These are phyloP conservation scores for Paramormyrops hopkinsi DNA, from an alignment of 2,797 vertebrate genomes.

Conservation along the genomic window DNA sequence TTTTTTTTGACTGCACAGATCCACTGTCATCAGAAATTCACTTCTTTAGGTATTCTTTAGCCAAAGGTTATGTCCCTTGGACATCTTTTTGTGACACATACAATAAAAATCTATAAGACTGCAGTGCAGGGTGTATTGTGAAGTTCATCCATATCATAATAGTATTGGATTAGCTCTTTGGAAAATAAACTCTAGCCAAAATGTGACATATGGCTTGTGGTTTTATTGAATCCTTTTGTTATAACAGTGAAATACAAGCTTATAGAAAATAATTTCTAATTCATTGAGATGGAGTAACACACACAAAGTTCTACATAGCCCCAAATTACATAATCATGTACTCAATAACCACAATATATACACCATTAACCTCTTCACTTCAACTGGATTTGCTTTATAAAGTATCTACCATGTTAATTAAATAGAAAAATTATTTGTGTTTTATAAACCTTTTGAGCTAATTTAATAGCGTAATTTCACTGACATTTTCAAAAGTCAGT, in stretches of 20 bases:
- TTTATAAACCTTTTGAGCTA: not conserved
- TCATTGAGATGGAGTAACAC: not conserved
- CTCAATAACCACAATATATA: not conserved
- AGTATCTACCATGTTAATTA: not conserved
- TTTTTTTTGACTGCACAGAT: not conserved
- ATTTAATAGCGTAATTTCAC: not conserved
- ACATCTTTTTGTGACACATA: not conserved
- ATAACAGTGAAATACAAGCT: not conserved
- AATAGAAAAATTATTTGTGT: not conserved
- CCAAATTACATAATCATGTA: not conserved
- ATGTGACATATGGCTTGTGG: not conserved
- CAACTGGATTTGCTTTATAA: not conserved
- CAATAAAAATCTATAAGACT: not conserved
- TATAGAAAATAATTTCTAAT: not conserved
- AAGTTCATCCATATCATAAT: not conserved
- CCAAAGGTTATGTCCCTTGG: not conserved
- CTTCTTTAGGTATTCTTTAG: not conserved
- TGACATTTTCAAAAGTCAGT: constrained; percentile 2
- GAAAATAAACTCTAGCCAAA: not conserved
- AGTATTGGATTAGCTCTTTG: not conserved
- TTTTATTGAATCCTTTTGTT: not conserved
- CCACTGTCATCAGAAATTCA: not conserved
- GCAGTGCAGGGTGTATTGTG: not conserved
- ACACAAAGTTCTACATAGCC: not conserved
- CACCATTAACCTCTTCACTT: not conserved